These are phyloP conservation scores for Gonatopus flavifemur DNA, from an alignment of 1,140 invertebrate species.

Conservation along the genomic window DNA sequence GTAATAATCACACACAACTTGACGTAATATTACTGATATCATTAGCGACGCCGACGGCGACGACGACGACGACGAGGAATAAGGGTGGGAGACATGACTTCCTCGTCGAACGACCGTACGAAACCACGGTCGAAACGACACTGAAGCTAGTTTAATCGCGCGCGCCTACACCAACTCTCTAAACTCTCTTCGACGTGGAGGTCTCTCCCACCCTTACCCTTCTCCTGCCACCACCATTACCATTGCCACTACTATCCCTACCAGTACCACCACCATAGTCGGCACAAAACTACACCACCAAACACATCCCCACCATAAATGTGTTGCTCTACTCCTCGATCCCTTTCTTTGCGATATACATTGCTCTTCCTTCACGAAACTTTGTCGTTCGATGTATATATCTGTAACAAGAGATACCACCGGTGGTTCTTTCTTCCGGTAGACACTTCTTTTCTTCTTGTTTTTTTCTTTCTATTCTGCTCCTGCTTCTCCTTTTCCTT, in stretches of 20 bases:
- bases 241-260: slow-evolving; percentile 17
- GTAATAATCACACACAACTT: not conserved
- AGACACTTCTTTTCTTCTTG: not conserved
- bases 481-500: not conserved
- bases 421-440: too few species aligned
- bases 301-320: too few species aligned
- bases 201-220: slow-evolving; percentile 26
- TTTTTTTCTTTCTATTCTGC: slow-evolving; percentile 5
- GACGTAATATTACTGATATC: slow-evolving; percentile 18
- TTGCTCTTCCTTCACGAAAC: slow-evolving; percentile 18
- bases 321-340: too few species aligned
- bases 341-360: slow-evolving; percentile 16
- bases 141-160: slow-evolving; percentile 41
- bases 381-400: slow-evolving; percentile 16
- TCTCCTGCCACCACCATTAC: slow-evolving; percentile 8
- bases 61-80: not conserved
- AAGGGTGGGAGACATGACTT: not conserved
- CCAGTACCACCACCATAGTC: slow-evolving; percentile 6
- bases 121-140: slow-evolving; percentile 49
- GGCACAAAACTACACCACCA: too few species aligned
- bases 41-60: not conserved
- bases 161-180: slow-evolving; percentile 44
- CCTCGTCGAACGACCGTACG: slow-evolving; percentile 29
- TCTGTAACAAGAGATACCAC: too few species aligned
- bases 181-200: slow-evolving; percentile 36